phyloP scores from a whole-genome alignment of 2,113 vertebrate genomes.

The Laticauda laticaudata region DNA sequence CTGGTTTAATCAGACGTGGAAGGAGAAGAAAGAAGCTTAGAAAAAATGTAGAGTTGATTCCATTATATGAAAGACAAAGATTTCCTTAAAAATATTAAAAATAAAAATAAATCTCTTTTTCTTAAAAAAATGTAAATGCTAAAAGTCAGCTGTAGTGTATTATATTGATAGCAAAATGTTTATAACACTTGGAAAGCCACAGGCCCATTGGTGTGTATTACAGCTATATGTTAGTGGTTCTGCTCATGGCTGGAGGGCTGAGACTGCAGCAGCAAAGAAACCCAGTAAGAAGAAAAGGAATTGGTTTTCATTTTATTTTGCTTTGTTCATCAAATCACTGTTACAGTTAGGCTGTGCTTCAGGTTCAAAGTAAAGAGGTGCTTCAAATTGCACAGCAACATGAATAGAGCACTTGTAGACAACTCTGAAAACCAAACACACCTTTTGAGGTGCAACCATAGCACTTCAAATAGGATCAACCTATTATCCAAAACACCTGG shows the following conservation, averaged over 20 bases:
- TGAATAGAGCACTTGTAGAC: not conserved
- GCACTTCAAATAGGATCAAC: not conserved
- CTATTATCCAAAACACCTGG: not conserved
- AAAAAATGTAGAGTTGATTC: not conserved
- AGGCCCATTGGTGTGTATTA: not conserved
- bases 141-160: not conserved
- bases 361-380: not conserved
- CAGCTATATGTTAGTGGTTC: not conserved
- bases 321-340: not conserved
- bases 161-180: not conserved
- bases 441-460: not conserved
- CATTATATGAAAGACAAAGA: not conserved
- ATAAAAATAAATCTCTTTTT: not conserved
- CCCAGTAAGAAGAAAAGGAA: not conserved
- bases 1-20: not conserved
- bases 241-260: not conserved
- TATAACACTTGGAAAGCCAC: not conserved
- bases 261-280: not conserved
- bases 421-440: not conserved
- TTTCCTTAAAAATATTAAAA: not conserved
- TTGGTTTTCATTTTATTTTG: not conserved
- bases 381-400: not conserved
- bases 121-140: not conserved
- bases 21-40: not conserved
- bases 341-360: not conserved